Conservation (phyloP, 1,140 invertebrate species). For the Contarinia nasturtii region DNA sequence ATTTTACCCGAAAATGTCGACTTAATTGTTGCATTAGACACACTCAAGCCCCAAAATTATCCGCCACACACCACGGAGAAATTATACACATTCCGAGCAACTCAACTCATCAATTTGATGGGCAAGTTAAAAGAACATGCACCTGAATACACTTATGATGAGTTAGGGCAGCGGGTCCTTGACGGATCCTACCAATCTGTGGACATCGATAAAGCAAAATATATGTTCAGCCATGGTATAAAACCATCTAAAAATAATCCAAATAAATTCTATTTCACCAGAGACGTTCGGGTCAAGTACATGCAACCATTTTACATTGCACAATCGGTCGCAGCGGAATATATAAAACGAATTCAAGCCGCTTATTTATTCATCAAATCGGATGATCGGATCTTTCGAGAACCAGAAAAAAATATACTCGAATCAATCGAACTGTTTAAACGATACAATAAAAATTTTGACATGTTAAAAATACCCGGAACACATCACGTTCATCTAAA, state of each 20-base stretch:
- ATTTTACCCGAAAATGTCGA: slow-evolving; percentile 37
- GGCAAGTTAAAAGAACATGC: slow-evolving; percentile 23
- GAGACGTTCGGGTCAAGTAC: slow-evolving; percentile 34
- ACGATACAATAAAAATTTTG: too few relatives aligned
- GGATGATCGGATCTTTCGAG: too few relatives aligned
- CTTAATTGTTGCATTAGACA: slow-evolving; percentile 39
- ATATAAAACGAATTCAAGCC: too few relatives aligned
- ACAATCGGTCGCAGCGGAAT: slow-evolving; percentile 13
- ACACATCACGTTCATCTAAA: too few relatives aligned
- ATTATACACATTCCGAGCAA: slow-evolving; percentile 11
- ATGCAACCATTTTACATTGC: slow-evolving; percentile 25
- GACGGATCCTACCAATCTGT: slow-evolving; percentile 29
- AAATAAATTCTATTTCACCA: slow-evolving; percentile 37
- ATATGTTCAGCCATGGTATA: slow-evolving; percentile 33
- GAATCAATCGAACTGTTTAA: too few relatives aligned
- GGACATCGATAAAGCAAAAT: slow-evolving; percentile 28
- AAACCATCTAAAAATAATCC: slow-evolving; percentile 30
- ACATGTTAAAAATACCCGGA: too few relatives aligned
- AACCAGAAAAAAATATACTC: too few relatives aligned
- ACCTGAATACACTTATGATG: slow-evolving; percentile 36
- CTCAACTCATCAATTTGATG: too few relatives aligned
- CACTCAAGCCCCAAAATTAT: slow-evolving; percentile 25
- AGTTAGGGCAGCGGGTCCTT: slow-evolving; percentile 31
- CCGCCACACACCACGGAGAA: slow-evolving; percentile 15
- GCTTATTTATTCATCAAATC: too few relatives aligned